Conservation (phyloP, 1,140 invertebrate species). For the Papilio dardanus region DNA sequence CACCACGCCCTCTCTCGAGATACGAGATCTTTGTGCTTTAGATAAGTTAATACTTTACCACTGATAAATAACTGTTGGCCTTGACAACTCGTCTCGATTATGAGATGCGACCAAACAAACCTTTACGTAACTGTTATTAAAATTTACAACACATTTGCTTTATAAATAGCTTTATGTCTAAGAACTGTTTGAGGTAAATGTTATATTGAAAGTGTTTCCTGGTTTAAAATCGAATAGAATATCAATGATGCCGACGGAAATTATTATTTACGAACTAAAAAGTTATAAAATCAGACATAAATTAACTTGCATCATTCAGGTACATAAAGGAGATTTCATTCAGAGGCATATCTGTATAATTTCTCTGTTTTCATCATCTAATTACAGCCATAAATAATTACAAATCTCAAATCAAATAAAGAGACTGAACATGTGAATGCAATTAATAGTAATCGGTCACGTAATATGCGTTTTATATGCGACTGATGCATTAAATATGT, state of each 20-base stretch:
- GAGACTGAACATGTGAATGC: background rate
- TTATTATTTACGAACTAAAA: background rate
- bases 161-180: background rate
- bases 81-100: background rate
- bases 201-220: background rate
- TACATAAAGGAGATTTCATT: background rate
- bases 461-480: slow-evolving; percentile 7
- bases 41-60: background rate
- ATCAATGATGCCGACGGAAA: background rate
- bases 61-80: background rate
- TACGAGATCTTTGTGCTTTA: background rate
- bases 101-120: background rate
- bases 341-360: background rate
- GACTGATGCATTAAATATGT: slow-evolving; percentile 1
- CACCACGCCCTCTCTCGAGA: background rate
- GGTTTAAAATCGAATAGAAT: background rate
- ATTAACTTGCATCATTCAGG: background rate
- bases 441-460: background rate
- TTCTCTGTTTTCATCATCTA: background rate
- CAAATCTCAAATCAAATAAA: background rate
- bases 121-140: background rate
- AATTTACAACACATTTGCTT: background rate
- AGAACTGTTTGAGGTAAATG: background rate
- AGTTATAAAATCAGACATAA: background rate
- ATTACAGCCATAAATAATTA: background rate